Evolutionary conservation across 2,797 vertebrate species (phyloP).

Genomic region (Anguilla obscura): DNA sequence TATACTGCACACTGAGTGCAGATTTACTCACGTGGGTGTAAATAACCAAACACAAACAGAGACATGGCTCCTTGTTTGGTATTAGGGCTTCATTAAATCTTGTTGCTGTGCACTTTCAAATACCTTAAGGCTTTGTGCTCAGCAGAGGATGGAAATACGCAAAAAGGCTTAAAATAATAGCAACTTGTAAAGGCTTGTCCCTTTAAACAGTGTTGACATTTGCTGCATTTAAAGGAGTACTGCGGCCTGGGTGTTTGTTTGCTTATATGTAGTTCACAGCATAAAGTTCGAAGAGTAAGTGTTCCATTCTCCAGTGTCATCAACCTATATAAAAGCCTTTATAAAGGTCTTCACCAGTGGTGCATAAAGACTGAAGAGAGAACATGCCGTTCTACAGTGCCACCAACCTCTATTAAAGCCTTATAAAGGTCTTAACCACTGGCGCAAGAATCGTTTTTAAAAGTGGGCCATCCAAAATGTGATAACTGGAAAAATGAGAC

Average conservation of each 20-base stretch:
- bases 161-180: neutral
- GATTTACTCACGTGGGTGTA: conserved; percentile 3
- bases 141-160: neutral
- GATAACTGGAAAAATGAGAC: neutral
- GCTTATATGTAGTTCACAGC: neutral
- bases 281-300: neutral
- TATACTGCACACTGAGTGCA: neutral
- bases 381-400: neutral
- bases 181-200: neutral
- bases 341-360: neutral
- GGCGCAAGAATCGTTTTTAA: neutral
- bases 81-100: neutral
- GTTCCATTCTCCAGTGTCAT: neutral
- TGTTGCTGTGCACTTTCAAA: neutral
- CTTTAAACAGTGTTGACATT: conserved; percentile 12
- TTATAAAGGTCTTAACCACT: neutral
- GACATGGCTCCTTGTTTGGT: neutral
- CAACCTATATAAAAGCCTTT: neutral
- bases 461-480: neutral
- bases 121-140: no score
- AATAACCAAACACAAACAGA: conserved; percentile 7
- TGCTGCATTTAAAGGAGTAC: neutral
- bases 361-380: neutral
- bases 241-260: neutral
- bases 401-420: neutral